These are phyloP conservation scores for Colostygia pectinataria DNA, from an alignment of 2,888 invertebrate genomes.

Conservation along the genomic window DNA sequence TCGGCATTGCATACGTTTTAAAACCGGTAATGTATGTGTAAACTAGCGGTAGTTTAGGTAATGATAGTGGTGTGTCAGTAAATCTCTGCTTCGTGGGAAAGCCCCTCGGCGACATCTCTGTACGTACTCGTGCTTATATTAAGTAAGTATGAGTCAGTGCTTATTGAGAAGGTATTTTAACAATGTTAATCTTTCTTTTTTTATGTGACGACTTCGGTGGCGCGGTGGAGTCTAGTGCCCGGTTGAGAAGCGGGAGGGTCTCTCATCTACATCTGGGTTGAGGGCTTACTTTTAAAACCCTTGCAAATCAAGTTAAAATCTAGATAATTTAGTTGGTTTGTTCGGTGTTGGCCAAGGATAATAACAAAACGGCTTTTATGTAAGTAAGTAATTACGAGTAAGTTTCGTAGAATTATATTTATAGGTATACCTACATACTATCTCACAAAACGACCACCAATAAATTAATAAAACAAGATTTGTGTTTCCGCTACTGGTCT, in stretches of 20 bases:
- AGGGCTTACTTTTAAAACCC: too few relatives aligned
- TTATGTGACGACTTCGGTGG: slow-evolving; percentile 1
- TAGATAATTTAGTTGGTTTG: neutral
- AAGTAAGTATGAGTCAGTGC: too few relatives aligned
- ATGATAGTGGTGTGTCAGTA: slow-evolving; percentile 16
- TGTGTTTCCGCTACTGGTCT: slow-evolving; percentile 71
- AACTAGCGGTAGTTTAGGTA: slow-evolving; percentile 4
- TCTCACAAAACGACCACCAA: neutral
- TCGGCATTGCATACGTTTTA: neutral
- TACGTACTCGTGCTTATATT: neutral
- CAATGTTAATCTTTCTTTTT: slow-evolving; percentile 14
- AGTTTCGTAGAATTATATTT: too few relatives aligned
- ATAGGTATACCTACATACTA: too few relatives aligned
- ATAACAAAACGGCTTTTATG: too few relatives aligned
- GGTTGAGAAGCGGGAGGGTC: too few relatives aligned
- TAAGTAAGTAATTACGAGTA: too few relatives aligned
- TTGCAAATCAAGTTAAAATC: too few relatives aligned
- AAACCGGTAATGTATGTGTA: slow-evolving; percentile 1
- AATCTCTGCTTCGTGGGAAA: slow-evolving; percentile 58
- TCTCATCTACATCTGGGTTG: too few relatives aligned
- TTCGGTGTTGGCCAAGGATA: too few relatives aligned
- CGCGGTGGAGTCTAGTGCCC: neutral
- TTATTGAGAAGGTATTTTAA: slow-evolving; percentile 17
- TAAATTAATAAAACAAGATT: slow-evolving; percentile 45
- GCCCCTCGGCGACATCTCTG: slow-evolving; percentile 57